Percentiles rank a stretch among this genome's conserved stretches.
These are phyloP conservation scores for Steromphala cineraria DNA, from an alignment of 2,888 invertebrate genomes.

Conservation along the genomic window DNA sequence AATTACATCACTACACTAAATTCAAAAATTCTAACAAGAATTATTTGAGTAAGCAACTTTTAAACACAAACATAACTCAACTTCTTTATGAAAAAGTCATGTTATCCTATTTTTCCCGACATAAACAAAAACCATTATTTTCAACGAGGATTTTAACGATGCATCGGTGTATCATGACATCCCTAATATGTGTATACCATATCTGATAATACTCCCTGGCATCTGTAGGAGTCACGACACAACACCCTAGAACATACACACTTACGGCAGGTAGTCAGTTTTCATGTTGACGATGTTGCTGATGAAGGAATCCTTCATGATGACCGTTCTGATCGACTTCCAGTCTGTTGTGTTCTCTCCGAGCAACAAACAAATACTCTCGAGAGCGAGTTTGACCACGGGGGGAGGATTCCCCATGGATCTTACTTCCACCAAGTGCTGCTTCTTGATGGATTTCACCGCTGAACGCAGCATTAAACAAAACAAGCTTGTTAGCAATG, in stretches of 20 bases:
- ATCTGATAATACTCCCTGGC: no score
- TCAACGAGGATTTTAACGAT: no score
- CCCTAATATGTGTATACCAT: no score
- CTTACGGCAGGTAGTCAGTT: constrained; percentile 72
- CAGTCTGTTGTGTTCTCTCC: constrained; percentile 98
- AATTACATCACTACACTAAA: no score
- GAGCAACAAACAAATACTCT: constrained; percentile 98
- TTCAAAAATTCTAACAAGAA: no score
- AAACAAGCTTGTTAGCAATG: not conserved
- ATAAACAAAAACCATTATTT: no score
- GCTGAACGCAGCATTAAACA: constrained; percentile 78
- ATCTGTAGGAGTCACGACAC: no score
- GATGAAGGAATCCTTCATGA: constrained; percentile 91
- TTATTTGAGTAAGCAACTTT: no score
- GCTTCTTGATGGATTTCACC: constrained; percentile 99
- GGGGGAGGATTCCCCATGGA: constrained; percentile 99
- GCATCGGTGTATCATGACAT: no score
- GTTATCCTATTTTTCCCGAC: no score
- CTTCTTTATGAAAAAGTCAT: no score
- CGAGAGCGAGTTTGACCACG: constrained; percentile 96
- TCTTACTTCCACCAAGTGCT: constrained; percentile 98
- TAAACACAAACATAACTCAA: no score
- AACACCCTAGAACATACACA: constrained; percentile 1
- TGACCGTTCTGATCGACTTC: constrained; percentile 97
- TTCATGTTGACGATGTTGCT: constrained; percentile 71